A percentile compares a stretch with the other conserved stretches of the same genome.
Evolutionary conservation across 64 coral and sea anemone species (phyloP).

Genomic region (Catalaphyllia jardinei): DNA sequence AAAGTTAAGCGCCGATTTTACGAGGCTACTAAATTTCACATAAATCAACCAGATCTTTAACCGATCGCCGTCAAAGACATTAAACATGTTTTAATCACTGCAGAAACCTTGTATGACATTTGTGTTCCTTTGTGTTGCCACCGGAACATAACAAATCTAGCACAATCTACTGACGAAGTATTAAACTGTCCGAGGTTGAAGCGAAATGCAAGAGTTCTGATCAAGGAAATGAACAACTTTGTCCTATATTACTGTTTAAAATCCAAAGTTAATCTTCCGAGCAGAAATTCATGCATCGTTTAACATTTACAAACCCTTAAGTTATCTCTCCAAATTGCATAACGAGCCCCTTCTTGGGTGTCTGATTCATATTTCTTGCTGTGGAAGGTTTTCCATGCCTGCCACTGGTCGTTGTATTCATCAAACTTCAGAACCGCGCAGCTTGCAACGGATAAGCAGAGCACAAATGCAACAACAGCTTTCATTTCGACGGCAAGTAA

Average conservation of each 20-base stretch:
- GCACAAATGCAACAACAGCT: constrained; percentile 19
- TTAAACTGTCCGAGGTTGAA: background rate
- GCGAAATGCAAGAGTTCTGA: background rate
- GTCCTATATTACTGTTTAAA: background rate
- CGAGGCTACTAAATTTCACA: too few relatives aligned
- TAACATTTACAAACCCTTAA: constrained; percentile 45
- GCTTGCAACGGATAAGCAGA: constrained; percentile 44
- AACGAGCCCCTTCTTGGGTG: constrained; percentile 48
- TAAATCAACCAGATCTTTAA: too few relatives aligned
- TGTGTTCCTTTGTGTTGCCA: too few relatives aligned
- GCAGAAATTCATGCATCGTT: background rate
- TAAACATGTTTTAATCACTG: too few relatives aligned
- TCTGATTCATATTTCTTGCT: constrained; percentile 49
- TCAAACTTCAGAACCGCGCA: constrained; percentile 34
- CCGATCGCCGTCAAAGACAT: too few relatives aligned
- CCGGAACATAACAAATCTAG: too few relatives aligned
- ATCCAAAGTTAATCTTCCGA: background rate
- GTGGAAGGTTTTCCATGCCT: constrained; percentile 76
- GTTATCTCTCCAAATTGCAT: constrained; percentile 76
- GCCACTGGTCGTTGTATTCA: constrained; percentile 56
- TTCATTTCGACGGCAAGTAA: background rate
- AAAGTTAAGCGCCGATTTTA: too few relatives aligned
- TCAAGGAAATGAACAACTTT: background rate
- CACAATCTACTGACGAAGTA: too few relatives aligned
- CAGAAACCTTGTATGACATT: too few relatives aligned